A percentile compares a stretch with the other conserved stretches of the same genome.
Conservation (phyloP, 2,797 vertebrate genomes). For the Nothura maculosa region DNA sequence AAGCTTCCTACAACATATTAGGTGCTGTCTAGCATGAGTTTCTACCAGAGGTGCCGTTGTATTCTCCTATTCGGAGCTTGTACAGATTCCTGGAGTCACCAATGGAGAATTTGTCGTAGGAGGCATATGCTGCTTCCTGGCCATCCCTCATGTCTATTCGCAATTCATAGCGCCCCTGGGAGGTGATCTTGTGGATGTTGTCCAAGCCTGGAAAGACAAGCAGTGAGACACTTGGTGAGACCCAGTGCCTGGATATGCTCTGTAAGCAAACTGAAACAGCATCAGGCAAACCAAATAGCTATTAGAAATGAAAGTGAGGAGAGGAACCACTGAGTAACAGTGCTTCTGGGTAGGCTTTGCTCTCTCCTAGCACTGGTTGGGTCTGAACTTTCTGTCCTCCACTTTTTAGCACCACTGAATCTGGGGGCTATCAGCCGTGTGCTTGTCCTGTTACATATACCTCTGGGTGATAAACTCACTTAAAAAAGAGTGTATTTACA, state of each 20-base stretch:
- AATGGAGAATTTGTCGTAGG: slow-evolving; percentile 93
- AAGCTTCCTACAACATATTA: neutral
- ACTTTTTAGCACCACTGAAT: neutral
- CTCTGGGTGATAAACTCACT: neutral
- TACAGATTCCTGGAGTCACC: slow-evolving; percentile 92
- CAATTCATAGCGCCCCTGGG: slow-evolving; percentile 94
- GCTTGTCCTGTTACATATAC: neutral
- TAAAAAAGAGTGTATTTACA: neutral
- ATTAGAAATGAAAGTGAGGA: neutral
- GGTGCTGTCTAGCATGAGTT: neutral
- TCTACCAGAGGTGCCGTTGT: slow-evolving; percentile 96
- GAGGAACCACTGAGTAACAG: neutral
- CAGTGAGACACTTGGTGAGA: neutral
- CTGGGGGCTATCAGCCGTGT: neutral
- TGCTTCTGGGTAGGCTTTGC: neutral
- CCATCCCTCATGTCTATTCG: slow-evolving; percentile 96
- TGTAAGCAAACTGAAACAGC: neutral
- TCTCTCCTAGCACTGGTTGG: neutral
- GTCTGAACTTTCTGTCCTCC: neutral
- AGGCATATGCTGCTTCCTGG: slow-evolving; percentile 91
- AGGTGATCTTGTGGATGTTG: slow-evolving; percentile 93
- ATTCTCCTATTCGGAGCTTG: slow-evolving; percentile 94
- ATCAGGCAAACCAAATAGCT: neutral
- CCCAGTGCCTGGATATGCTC: accelerated
- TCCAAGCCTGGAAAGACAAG: slow-evolving; percentile 88